These are phyloP conservation scores for Sturmia bella DNA, from an alignment of 2,888 invertebrate genomes.

Conservation along the genomic window DNA sequence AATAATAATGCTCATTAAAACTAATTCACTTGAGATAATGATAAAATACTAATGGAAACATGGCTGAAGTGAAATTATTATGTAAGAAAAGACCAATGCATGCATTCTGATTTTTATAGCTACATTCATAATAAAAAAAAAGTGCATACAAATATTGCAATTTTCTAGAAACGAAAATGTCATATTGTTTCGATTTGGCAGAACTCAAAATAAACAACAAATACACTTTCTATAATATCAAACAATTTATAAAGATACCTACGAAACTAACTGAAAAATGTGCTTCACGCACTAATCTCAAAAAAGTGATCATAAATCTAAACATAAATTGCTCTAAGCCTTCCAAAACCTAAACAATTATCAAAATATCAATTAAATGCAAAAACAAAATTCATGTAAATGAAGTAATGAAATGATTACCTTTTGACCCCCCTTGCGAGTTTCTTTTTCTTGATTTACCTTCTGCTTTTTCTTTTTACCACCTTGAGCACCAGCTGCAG, in stretches of 20 bases:
- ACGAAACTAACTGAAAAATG: too few species aligned
- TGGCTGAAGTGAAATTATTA: slow-evolving; percentile 67
- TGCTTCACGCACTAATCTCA: too few species aligned
- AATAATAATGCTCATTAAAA: slow-evolving; percentile 17
- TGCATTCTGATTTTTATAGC: too few species aligned
- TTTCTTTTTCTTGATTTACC: slow-evolving; percentile 83
- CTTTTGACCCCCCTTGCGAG: slow-evolving; percentile 82
- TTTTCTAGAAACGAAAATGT: too few species aligned
- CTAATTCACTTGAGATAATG: background rate
- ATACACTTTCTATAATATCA: too few species aligned
- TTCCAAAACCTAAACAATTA: background rate
- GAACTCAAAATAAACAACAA: too few species aligned
- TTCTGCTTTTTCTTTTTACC: slow-evolving; percentile 82
- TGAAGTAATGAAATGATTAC: slow-evolving; percentile 78
- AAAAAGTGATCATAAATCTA: background rate
- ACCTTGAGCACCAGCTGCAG: slow-evolving; percentile 77
- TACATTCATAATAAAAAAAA: too few species aligned
- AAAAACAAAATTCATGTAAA: slow-evolving; percentile 50
- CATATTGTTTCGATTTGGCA: too few species aligned
- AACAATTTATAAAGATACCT: too few species aligned
- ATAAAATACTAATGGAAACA: slow-evolving; percentile 50
- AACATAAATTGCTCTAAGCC: background rate
- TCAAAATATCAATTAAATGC: slow-evolving; percentile 8
- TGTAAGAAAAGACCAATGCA: slow-evolving; percentile 13
- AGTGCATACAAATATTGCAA: too few species aligned